These are phyloP conservation scores for Notarius quadriscutis DNA, from an alignment of 2,113 vertebrate genomes.

Conservation along the genomic window DNA sequence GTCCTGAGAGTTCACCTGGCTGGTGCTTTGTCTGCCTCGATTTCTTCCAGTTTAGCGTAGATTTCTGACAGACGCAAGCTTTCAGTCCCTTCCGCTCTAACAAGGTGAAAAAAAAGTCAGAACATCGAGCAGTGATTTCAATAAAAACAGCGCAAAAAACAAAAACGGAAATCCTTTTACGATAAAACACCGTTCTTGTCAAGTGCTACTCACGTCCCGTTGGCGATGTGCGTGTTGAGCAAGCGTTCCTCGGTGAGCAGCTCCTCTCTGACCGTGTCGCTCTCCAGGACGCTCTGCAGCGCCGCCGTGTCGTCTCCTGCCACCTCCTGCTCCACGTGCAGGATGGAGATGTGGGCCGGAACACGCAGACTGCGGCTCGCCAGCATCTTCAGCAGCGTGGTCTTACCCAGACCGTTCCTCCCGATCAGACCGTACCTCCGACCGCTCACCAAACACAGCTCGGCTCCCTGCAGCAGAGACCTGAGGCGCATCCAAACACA, in stretches of 20 bases:
- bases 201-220: conserved; percentile 78
- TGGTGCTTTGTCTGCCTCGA: conserved; percentile 95
- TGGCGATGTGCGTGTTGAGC: conserved; percentile 81
- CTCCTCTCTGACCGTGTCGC: conserved; percentile 82
- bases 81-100: conserved; percentile 84
- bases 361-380: conserved; percentile 87
- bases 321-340: conserved; percentile 98
- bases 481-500: conserved; percentile 62
- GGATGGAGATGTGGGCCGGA: conserved; percentile 90
- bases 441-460: conserved; percentile 84
- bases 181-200: no score
- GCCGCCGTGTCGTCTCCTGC: conserved; percentile 86
- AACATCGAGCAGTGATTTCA: not conserved
- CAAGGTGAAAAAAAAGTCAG: conserved; percentile 15
- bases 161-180: not conserved
- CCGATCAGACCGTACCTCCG: conserved; percentile 92
- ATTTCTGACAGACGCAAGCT: conserved; percentile 85
- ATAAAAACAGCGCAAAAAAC: not conserved
- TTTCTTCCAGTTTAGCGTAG: conserved; percentile 91
- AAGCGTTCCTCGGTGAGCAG: conserved; percentile 80
- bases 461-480: conserved; percentile 87
- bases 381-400: conserved; percentile 94
- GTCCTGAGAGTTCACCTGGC: conserved; percentile 78
- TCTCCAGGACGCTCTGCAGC: conserved; percentile 92
- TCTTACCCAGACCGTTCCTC: conserved; percentile 94